Evolutionary conservation across 2,888 invertebrate genomes (phyloP), one percentile per base, ranked within the genome.

Genomic region (Lithophane semibrunnea): DNA sequence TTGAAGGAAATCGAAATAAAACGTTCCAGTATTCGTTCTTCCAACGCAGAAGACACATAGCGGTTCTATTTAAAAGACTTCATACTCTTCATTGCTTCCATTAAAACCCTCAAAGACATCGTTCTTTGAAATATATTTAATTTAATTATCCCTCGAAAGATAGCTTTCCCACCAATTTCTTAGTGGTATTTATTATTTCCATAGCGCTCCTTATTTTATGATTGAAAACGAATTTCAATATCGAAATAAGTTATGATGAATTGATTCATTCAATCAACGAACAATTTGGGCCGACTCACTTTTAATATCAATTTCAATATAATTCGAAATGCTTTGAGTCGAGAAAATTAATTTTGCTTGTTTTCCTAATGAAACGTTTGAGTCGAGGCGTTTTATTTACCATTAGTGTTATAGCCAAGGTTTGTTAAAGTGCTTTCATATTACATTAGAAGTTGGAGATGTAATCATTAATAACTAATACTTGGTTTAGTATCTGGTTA

Each of bases 261-360:
- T 88, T 88, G 79, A 84, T 88, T 86, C 74, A 77, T 85, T 83
- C 77, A 81, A 83, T 84, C 83, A 82, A 65, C 73, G 85, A 82
- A 82, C 77, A 79, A 85, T 88, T 88, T 79, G 54, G 64, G 67
- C 73, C 63, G 73, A 64, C 80, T 82, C 72, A 68, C 73, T 85
- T 85, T 83, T 86, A 83, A 86, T 87, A 87, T 84, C 69, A 79
- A 81, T 84, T 88, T 80, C 84, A 63, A 77, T 84, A 73, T 73
- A 75, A 76, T 84, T 79, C 66, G 10, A 79, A 82, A 79, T 78
- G 75, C 75, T 84, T 84, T 56, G 77, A 79, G 79, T 58, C 71
- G 75, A n/a, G 80, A 76, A 82, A 88, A 88, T 88, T 86, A 80
- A 81, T 79, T 79, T 88, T 75, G 75, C 77, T 82, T 84, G 86